Conservation (phyloP, 2,888 invertebrate genomes). For the Tipula helvola region DNA sequence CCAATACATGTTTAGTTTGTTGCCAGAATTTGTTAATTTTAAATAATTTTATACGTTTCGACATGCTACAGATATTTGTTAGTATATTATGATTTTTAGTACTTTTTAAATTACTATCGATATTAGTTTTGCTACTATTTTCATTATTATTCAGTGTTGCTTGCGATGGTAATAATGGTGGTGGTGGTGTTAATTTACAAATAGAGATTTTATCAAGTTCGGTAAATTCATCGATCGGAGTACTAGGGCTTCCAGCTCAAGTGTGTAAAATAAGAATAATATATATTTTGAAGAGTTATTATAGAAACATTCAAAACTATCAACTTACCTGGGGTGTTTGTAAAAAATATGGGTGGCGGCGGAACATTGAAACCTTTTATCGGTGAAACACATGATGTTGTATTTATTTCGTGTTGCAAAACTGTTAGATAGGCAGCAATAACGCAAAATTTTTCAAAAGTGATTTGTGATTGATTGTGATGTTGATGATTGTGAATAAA, state of each 20-base stretch:
- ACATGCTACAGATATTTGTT: neutral
- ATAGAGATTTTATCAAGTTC: neutral
- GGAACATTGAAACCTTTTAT: conserved; percentile 36
- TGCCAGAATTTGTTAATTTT: conserved; percentile 9
- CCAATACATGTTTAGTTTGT: conserved; percentile 6
- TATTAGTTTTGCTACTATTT: neutral
- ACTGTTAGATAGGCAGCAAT: conserved; percentile 35
- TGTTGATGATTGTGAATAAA: conserved; percentile 16
- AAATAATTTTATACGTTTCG: neutral
- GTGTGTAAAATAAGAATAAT: neutral
- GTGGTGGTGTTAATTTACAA: neutral
- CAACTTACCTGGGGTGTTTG: conserved; percentile 30
- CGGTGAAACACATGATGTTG: conserved; percentile 36
- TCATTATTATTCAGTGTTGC: neutral
- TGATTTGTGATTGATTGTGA: conserved; percentile 19
- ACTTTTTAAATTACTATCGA: neutral
- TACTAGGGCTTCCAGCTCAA: neutral
- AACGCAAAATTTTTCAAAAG: conserved; percentile 35
- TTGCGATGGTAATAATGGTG: neutral
- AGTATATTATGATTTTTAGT: neutral
- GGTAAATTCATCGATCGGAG: neutral
- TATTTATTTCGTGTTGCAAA: conserved; percentile 35
- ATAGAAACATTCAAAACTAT: neutral
- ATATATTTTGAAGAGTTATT: neutral
- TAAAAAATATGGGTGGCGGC: conserved; percentile 34